Evolutionary conservation across 2,888 invertebrate species (phyloP).

Genomic region (Drosophila eohydei): DNA sequence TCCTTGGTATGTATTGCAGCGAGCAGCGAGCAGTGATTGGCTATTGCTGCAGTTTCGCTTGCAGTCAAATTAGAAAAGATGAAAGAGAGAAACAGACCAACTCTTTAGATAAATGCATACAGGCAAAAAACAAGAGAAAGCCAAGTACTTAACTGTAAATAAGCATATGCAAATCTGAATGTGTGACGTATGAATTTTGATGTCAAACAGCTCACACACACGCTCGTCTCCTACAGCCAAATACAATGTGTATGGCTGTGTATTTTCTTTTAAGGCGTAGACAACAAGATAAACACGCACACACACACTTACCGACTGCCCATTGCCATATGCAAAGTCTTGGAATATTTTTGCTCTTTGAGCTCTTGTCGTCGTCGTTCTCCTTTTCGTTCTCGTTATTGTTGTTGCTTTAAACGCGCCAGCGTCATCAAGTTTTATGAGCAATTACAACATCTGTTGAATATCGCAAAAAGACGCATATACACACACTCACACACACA

Average conservation of each 20-base stretch:
- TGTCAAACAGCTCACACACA: conserved; percentile 50
- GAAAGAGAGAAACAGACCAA: conserved; percentile 21
- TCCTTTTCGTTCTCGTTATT: conserved; percentile 17
- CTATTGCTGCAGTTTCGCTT: conserved; percentile 14
- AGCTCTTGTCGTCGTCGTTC: conserved; percentile 31
- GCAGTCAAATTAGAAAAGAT: conserved; percentile 57
- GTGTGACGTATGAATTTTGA: conserved; percentile 77
- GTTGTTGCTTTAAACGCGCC: conserved; percentile 59
- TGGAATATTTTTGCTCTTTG: conserved; percentile 60
- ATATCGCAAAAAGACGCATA: conserved; percentile 65
- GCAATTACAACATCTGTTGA: conserved; percentile 82
- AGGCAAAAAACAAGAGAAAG: conserved; percentile 19
- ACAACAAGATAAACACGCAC: conserved; percentile 23
- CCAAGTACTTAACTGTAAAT: conserved; percentile 44
- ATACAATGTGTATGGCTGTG: conserved; percentile 57
- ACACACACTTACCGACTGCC: conserved; percentile 37
- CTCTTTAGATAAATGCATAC: conserved; percentile 22
- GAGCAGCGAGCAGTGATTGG: conserved; percentile 20
- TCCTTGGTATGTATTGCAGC: conserved; percentile 47
- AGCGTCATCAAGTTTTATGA: conserved; percentile 82
- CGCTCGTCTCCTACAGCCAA: conserved; percentile 43
- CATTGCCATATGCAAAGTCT: conserved; percentile 69
- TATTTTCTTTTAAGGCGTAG: conserved; percentile 18
- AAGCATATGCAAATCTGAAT: conserved; percentile 71
- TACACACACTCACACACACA: conserved; percentile 15